Evolutionary conservation across 2,797 vertebrate genomes (phyloP).

Genomic region (Schizothorax lantsangensis): DNA sequence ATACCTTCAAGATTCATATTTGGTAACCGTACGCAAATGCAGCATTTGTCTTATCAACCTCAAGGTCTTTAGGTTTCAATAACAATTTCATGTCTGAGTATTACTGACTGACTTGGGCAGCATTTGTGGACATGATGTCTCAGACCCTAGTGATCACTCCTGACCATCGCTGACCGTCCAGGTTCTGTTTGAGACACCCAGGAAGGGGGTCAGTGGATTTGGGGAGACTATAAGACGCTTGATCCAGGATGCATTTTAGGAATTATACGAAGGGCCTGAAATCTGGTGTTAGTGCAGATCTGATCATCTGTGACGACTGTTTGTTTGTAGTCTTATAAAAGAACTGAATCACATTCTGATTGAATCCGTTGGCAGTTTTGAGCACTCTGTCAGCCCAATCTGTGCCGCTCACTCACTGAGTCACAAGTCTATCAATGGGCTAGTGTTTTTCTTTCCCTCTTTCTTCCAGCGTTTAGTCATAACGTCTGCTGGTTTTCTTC

Average conservation of each 20-base stretch:
- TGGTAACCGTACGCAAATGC: neutral
- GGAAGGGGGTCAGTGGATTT: neutral
- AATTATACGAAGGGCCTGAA: neutral
- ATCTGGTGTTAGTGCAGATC: neutral
- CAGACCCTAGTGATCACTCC: neutral
- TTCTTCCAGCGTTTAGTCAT: slow-evolving; percentile 44
- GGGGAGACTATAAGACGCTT: neutral
- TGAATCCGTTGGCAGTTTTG: slow-evolving; percentile 40
- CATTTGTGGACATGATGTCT: neutral
- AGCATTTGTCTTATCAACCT: neutral
- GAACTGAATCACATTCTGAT: slow-evolving; percentile 17
- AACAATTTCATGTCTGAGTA: neutral
- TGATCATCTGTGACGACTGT: neutral
- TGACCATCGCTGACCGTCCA: neutral
- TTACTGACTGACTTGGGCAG: neutral
- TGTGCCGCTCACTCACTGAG: slow-evolving; percentile 48
- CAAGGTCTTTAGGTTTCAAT: neutral
- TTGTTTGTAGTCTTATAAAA: neutral
- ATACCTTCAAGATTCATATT: neutral
- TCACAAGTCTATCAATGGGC: slow-evolving; percentile 59
- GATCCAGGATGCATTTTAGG: neutral
- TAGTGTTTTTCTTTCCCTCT: slow-evolving; percentile 23
- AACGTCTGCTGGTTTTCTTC: slow-evolving; percentile 55
- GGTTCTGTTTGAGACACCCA: neutral
- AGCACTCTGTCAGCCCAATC: slow-evolving; percentile 47